These are phyloP conservation scores for Oriolus oriolus DNA, from an alignment of 2,113 vertebrate genomes.

Conservation along the genomic window DNA sequence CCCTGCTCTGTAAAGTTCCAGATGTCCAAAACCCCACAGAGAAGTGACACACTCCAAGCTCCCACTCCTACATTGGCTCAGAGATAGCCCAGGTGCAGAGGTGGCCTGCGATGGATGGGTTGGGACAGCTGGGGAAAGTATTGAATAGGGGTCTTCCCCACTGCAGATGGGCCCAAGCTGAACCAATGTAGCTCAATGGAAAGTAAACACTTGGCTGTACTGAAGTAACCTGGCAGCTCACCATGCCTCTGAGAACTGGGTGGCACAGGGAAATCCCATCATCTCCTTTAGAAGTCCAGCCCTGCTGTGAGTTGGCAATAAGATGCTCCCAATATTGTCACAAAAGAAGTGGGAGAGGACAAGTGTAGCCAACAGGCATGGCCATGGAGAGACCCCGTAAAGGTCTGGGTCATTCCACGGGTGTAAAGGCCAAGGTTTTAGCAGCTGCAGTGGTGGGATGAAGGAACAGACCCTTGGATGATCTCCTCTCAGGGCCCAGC, in stretches of 20 bases:
- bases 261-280: background rate
- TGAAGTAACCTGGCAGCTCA: background rate
- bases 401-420: rapidly evolving
- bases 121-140: background rate
- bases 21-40: background rate
- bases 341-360: background rate
- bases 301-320: background rate
- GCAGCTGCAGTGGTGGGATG: background rate
- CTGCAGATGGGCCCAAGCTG: background rate
- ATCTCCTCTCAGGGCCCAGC: background rate
- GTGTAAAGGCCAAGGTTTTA: background rate
- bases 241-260: background rate
- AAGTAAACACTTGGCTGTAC: background rate
- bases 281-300: background rate
- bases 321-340: background rate
- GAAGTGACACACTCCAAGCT: background rate
- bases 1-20: background rate
- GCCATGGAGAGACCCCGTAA: background rate
- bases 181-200: background rate
- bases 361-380: background rate
- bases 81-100: too few species aligned
- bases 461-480: background rate
- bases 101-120: too few species aligned
- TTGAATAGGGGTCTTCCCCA: background rate
- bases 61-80: background rate